These are phyloP conservation scores for Celastrina argiolus DNA, from an alignment of 2,888 invertebrate species.

Conservation along the genomic window DNA sequence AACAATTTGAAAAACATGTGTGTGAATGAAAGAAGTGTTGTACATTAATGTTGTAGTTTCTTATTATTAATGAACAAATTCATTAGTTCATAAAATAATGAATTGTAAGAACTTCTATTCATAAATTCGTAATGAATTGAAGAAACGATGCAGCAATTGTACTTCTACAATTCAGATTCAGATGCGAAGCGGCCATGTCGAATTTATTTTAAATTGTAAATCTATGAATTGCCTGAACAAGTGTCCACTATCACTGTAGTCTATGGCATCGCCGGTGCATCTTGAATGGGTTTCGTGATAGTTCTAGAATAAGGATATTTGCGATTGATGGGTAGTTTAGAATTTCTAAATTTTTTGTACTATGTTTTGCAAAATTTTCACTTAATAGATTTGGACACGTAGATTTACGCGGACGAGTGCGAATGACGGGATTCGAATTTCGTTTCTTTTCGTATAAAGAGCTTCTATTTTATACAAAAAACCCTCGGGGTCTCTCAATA, in stretches of 20 bases:
- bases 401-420: conserved; percentile 46
- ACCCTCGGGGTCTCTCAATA: conserved; percentile 54
- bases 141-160: too few species aligned
- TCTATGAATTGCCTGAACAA: conserved; percentile 33
- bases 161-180: conserved; percentile 26
- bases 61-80: too few species aligned
- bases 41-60: neutral
- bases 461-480: conserved; percentile 66
- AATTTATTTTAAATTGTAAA: conserved; percentile 39
- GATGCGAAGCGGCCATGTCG: conserved; percentile 34
- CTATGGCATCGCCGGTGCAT: conserved; percentile 61
- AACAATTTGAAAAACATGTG: neutral
- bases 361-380: conserved; percentile 78
- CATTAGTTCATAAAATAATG: too few species aligned
- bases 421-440: conserved; percentile 35
- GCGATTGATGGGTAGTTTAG: conserved; percentile 69
- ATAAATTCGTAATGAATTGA: too few species aligned
- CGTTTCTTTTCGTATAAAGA: conserved; percentile 43
- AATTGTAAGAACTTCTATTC: too few species aligned
- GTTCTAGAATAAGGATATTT: conserved; percentile 67
- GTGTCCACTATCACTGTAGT: conserved; percentile 48
- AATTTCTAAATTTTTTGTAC: conserved; percentile 77
- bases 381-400: conserved; percentile 74
- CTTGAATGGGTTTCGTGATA: conserved; percentile 61
- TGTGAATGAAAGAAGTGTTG: neutral